A percentile compares a stretch with the other conserved stretches of the same genome.
phyloP scores from a whole-genome alignment of 2,888 invertebrate genomes.

The Rhingia campestris region DNA sequence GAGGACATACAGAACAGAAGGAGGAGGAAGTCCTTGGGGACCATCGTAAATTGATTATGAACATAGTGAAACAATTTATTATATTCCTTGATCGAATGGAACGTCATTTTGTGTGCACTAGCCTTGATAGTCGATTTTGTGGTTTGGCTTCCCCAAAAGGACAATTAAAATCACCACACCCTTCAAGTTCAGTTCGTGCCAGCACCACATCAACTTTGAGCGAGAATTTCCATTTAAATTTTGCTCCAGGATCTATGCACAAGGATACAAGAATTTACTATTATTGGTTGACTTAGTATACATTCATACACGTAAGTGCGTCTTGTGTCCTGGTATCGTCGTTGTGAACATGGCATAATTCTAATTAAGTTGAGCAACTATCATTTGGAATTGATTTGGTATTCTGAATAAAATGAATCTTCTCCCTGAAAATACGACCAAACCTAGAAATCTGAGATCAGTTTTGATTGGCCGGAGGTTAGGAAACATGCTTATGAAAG shows the following conservation, averaged over 20 bases:
- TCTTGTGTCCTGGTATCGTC: background rate
- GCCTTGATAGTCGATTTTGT: background rate
- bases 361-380: slow-evolving; percentile 37
- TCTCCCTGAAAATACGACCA: background rate
- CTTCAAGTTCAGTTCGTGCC: background rate
- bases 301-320: background rate
- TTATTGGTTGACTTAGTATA: background rate
- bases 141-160: slow-evolving; percentile 7
- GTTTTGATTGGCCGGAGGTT: background rate
- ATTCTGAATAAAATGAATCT: background rate
- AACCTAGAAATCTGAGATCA: background rate
- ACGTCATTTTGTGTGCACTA: slow-evolving; percentile 1
- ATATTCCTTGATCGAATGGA: slow-evolving; percentile 13
- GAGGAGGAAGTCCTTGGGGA: background rate
- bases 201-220: slow-evolving; percentile 27
- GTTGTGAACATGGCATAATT: background rate
- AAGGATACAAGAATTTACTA: background rate
- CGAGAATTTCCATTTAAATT: slow-evolving; percentile 60
- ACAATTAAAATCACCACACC: slow-evolving; percentile 47
- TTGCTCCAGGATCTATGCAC: slow-evolving; percentile 2
- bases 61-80: slow-evolving; percentile 54
- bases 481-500: background rate
- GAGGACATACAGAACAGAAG: background rate
- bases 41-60: slow-evolving; percentile 60
- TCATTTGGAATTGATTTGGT: slow-evolving; percentile 25